These are phyloP conservation scores for Campoletis raptor DNA, from an alignment of 2,888 invertebrate genomes.

Conservation along the genomic window DNA sequence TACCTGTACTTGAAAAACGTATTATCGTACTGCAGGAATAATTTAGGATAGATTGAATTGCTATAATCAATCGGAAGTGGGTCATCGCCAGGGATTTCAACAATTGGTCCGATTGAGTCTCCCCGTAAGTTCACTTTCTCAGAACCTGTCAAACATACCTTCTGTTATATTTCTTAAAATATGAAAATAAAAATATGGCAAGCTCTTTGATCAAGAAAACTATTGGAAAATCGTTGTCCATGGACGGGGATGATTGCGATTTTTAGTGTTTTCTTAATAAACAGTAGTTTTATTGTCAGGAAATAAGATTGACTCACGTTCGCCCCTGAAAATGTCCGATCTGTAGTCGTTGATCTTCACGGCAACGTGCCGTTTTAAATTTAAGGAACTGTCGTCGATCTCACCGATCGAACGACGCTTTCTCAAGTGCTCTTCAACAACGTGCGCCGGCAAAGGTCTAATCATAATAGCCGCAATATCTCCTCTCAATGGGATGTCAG, in stretches of 20 bases:
- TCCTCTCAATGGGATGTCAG: background rate
- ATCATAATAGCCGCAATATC: background rate
- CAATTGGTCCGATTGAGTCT: background rate
- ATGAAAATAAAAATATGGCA: no score
- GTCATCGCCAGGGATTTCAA: background rate
- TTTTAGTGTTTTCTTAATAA: background rate
- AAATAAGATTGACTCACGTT: background rate
- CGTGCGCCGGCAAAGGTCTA: background rate
- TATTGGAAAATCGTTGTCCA: no score
- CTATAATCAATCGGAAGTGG: background rate
- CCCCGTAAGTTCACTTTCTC: background rate
- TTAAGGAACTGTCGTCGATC: background rate
- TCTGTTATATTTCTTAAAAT: background rate
- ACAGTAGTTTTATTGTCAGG: background rate
- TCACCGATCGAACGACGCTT: background rate
- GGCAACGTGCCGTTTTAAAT: background rate
- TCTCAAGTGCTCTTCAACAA: background rate
- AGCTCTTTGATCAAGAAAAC: no score
- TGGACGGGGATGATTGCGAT: background rate
- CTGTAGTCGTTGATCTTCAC: background rate
- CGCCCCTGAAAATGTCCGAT: background rate
- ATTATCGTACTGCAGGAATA: background rate
- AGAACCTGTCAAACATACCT: background rate
- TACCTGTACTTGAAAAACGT: background rate
- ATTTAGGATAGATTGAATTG: background rate